A percentile compares a stretch with the other conserved stretches of the same genome.
Evolutionary conservation across 2,113 vertebrate species (phyloP).

Genomic region (Aspidoscelis tigris): DNA sequence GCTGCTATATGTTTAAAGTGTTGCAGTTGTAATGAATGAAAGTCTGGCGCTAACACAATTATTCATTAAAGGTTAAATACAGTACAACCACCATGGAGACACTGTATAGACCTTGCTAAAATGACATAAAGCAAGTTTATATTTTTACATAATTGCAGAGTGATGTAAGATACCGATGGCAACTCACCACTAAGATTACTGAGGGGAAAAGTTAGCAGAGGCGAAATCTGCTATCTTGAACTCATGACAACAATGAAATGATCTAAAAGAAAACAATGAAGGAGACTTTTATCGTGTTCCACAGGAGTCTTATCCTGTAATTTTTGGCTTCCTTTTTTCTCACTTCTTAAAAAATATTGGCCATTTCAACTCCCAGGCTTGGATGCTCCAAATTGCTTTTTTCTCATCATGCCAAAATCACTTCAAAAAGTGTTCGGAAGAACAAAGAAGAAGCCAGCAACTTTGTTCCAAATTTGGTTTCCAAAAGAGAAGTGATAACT

Average conservation of each 20-base stretch:
- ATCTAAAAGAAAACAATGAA: slow-evolving; percentile 15
- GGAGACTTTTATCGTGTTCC: slow-evolving; percentile 12
- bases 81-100: slow-evolving; percentile 54
- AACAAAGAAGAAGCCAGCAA: neutral
- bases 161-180: slow-evolving; percentile 39
- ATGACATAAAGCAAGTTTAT: slow-evolving; percentile 30
- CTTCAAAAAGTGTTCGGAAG: slow-evolving; percentile 2
- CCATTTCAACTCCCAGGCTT: neutral
- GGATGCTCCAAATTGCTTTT: neutral
- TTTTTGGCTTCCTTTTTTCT: slow-evolving; percentile 30
- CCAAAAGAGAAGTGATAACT: neutral
- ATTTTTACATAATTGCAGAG: slow-evolving; percentile 44
- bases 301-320: slow-evolving; percentile 18
- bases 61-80: slow-evolving; percentile 61
- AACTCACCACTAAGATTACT: slow-evolving; percentile 14
- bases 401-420: neutral
- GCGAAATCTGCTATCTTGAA: neutral
- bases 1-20: slow-evolving; percentile 64
- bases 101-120: slow-evolving; percentile 39
- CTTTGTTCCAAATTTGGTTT: neutral
- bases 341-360: slow-evolving; percentile 5
- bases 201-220: slow-evolving; percentile 16
- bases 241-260: slow-evolving; percentile 32
- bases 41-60: slow-evolving; percentile 59
- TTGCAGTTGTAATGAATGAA: slow-evolving; percentile 65